phyloP scores from a whole-genome alignment of 2,797 vertebrate species.

The Falco naumanni region DNA sequence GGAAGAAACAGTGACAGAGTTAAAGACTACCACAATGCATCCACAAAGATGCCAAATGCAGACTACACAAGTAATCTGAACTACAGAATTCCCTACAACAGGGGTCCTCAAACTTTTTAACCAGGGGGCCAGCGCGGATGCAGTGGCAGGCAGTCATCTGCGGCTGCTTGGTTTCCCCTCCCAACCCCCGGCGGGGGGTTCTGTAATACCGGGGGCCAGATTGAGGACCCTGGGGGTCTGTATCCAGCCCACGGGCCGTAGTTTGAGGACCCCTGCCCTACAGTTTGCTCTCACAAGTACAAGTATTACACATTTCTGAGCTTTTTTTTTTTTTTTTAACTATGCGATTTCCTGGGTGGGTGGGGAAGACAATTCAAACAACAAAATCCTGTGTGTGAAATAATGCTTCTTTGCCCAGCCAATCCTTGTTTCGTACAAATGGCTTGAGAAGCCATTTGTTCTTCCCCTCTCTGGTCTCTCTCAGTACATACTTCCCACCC shows the following conservation, averaged over 20 bases:
- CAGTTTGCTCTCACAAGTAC: background rate
- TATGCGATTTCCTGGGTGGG: too few species aligned
- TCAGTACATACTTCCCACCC: background rate
- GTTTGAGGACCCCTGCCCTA: too few species aligned
- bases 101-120: too few species aligned
- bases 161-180: too few species aligned
- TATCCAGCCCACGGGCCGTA: too few species aligned
- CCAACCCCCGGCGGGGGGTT: too few species aligned
- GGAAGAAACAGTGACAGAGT: background rate
- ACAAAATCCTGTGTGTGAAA: background rate
- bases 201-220: too few species aligned
- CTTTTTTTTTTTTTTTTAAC: too few species aligned
- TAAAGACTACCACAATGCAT: background rate
- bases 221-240: too few species aligned
- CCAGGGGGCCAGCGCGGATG: too few species aligned
- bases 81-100: background rate
- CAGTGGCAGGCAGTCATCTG: too few species aligned
- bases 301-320: background rate
- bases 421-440: background rate
- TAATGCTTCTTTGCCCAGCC: background rate
- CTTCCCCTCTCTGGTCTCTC: background rate
- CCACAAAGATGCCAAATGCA: background rate
- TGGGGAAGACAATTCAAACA: background rate
- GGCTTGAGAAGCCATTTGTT: background rate
- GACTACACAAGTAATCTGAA: background rate